These are phyloP conservation scores for Pedetes capensis DNA, from an alignment of 2,113 vertebrate genomes.

Conservation along the genomic window DNA sequence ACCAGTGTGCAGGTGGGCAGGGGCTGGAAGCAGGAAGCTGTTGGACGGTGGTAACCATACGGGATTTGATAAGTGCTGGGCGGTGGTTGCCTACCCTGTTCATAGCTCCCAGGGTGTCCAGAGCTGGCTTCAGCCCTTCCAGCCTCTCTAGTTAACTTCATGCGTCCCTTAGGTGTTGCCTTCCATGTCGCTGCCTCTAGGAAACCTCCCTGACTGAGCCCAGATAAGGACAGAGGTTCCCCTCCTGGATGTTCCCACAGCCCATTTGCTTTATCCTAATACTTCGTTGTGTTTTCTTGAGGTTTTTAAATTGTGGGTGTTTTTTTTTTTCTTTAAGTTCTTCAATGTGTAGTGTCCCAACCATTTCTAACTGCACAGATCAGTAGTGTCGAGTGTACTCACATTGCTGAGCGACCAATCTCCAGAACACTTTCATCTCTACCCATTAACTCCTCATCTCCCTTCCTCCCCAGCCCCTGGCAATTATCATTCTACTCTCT, in stretches of 20 bases:
- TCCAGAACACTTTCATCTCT: not conserved
- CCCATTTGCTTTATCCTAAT: not conserved
- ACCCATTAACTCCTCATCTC: not conserved
- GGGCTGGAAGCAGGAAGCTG: slow-evolving; percentile 10
- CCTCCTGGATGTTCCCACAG: not conserved
- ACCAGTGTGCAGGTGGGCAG: not conserved
- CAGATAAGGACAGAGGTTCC: not conserved
- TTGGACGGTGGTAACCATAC: not conserved
- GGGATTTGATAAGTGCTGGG: not conserved
- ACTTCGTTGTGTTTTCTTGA: not conserved
- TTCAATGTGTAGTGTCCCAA: not conserved
- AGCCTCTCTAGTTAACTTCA: not conserved
- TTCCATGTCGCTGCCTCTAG: not conserved
- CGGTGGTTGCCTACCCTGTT: not conserved
- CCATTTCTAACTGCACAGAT: not conserved
- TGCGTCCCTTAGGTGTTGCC: not conserved
- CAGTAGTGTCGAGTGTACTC: not conserved
- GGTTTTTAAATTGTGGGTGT: not conserved
- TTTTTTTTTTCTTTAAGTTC: too few relatives aligned
- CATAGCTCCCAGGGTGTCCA: not conserved
- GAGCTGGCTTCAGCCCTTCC: not conserved
- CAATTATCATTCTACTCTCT: not conserved
- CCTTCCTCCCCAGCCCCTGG: not conserved
- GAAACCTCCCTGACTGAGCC: not conserved
- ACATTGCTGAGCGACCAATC: not conserved